Percentiles rank a stretch among this genome's conserved stretches.
phyloP scores from a whole-genome alignment of 2,888 invertebrate species.

The Salpingus planirostris region DNA sequence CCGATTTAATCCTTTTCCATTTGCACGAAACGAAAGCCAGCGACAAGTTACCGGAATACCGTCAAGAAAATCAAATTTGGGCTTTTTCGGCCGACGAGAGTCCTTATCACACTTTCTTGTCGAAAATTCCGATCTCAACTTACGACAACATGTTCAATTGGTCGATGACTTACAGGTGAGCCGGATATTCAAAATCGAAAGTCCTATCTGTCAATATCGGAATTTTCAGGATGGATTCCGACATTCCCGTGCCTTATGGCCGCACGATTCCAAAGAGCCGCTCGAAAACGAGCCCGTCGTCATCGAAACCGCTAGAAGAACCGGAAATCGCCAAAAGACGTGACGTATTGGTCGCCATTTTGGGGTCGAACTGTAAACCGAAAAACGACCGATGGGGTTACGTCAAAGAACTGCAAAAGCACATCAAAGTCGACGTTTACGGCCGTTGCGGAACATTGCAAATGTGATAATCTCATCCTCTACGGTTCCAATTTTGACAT shows the following conservation, averaged over 20 bases:
- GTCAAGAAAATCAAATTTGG: constrained; percentile 51
- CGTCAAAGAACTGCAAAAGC: constrained; percentile 46
- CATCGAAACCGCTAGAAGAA: too few species aligned
- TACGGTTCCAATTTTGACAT: too few species aligned
- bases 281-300: background rate
- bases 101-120: constrained; percentile 50
- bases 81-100: constrained; percentile 63
- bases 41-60: constrained; percentile 45
- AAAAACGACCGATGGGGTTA: constrained; percentile 46
- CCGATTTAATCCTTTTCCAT: constrained; percentile 59
- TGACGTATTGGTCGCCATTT: constrained; percentile 45
- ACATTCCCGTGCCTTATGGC: constrained; percentile 60
- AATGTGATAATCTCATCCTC: too few species aligned
- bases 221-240: constrained; percentile 50
- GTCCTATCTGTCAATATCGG: too few species aligned
- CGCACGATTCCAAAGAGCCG: constrained; percentile 41
- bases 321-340: constrained; percentile 31
- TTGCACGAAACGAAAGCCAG: constrained; percentile 43
- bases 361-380: constrained; percentile 52
- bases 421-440: constrained; percentile 51
- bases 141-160: constrained; percentile 60
- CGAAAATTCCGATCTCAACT: constrained; percentile 33
- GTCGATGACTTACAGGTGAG: constrained; percentile 59
- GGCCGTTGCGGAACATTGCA: constrained; percentile 47
- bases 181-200: too few species aligned